phyloP scores from a whole-genome alignment of 2,888 invertebrate genomes.

The Chaetogeoica ovagalla region DNA sequence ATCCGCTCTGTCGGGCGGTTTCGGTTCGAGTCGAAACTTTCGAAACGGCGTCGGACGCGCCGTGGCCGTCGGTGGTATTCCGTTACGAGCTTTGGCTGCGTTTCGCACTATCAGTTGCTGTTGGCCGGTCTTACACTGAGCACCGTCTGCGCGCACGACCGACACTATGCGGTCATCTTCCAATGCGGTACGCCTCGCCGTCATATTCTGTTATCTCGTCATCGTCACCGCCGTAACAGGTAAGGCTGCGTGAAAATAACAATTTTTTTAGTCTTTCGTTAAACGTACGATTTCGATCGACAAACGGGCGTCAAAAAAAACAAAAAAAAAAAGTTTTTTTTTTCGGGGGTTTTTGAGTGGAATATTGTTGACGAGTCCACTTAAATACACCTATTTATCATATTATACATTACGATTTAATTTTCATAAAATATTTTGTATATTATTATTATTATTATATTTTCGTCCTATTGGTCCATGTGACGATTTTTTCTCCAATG shows the following conservation, averaged over 20 bases:
- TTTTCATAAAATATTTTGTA: too few relatives aligned
- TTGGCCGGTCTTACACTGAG: neutral
- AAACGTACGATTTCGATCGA: too few relatives aligned
- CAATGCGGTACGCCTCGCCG: neutral
- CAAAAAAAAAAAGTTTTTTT: too few relatives aligned
- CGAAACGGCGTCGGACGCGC: too few relatives aligned
- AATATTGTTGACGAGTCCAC: conserved; percentile 38
- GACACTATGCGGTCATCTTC: conserved; percentile 12
- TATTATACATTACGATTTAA: neutral
- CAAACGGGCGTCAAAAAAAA: too few relatives aligned
- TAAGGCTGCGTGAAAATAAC: neutral
- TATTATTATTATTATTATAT: too few relatives aligned
- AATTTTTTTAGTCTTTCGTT: too few relatives aligned
- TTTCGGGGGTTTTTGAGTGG: conserved; percentile 23
- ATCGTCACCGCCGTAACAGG: conserved; percentile 14
- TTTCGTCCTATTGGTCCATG: too few relatives aligned
- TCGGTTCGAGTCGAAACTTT: too few relatives aligned
- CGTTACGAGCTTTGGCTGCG: too few relatives aligned
- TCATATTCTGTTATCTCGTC: conserved; percentile 5
- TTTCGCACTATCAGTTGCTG: neutral
- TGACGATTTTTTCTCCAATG: too few relatives aligned
- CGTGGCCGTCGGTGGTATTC: neutral
- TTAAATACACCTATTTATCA: neutral
- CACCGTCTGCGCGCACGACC: neutral
- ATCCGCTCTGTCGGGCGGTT: too few relatives aligned